Evolutionary conservation across 2,113 vertebrate genomes (phyloP).

Genomic region (Synodontis membranacea): DNA sequence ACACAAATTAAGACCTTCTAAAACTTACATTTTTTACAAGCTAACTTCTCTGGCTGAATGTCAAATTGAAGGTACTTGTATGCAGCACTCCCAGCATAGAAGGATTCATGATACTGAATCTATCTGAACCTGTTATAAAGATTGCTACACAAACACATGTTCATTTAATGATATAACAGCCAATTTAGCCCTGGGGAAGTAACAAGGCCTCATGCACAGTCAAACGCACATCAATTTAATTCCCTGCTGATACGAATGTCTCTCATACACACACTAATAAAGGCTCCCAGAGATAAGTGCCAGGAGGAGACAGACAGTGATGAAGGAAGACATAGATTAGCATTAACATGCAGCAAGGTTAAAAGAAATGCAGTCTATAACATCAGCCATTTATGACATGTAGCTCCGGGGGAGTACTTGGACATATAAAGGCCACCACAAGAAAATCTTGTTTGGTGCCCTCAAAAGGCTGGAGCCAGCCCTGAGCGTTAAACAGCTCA

Average conservation of each 20-base stretch:
- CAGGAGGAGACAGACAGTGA: background rate
- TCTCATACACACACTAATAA: background rate
- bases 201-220: constrained; percentile 9
- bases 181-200: constrained; percentile 21
- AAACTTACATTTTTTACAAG: too few species aligned
- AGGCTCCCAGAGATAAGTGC: background rate
- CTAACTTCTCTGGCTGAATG: too few species aligned
- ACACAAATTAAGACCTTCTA: background rate
- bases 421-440: background rate
- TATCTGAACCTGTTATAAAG: constrained; percentile 25
- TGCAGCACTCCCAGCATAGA: background rate
- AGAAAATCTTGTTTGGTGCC: background rate
- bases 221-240: constrained; percentile 33
- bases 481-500: background rate
- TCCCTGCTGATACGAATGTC: background rate
- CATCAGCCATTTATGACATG: background rate
- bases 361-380: background rate
- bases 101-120: background rate
- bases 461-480: background rate
- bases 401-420: background rate
- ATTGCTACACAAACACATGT: constrained; percentile 2
- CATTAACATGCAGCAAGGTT: background rate
- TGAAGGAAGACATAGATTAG: background rate
- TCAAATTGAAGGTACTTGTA: background rate
- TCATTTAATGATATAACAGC: constrained; percentile 36